Evolutionary conservation across 2,113 vertebrate genomes (phyloP), one percentile per base, ranked within the genome.

Genomic region (Pteronura brasiliensis): DNA sequence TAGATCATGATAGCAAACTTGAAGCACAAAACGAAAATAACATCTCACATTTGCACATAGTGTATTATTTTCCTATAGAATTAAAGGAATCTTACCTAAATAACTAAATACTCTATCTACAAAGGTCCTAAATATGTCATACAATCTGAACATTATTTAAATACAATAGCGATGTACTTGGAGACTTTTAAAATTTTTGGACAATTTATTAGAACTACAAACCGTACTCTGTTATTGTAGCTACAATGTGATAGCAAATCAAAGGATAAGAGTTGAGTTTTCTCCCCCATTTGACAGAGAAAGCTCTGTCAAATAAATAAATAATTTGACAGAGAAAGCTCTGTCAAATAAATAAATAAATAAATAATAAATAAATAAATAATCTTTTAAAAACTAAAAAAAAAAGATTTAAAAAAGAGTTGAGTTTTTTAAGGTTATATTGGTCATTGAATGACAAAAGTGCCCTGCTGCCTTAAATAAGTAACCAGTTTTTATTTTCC

Each of bases 401-500:
- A 55, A 55, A 18, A 47, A 47, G 44, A 47, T 15, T 55, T 55
- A 1, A 55, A 18, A 55, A 79, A 61, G 18, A 87, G 17, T 13
- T 92, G 36, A 34, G 31, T 81, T 95, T 86, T 90, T 61, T 63
- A 79, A 77, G n/a, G 76, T 86, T 42, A 67, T 34, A 82, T 3
- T 81, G 4, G 36, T 85, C 42, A 74, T 87, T 84, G 52, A 84
- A 76, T 6, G 77, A 79, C 55, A 81, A 93, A 88, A 90, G 39
- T 3, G 71, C 67, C 36, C 76, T 76, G 63, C 25, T 80, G 23
- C 67, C 74, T 97, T 96, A 97, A 95, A 47, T 85, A 81, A 90
- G 23, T 63, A 74, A 83, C 39, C 59, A 29, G 25, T 59, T 80
- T 93, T 93, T 83, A 71, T 47, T 84, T 93, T 80, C 18, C 59